These are phyloP conservation scores for Melinaea menophilus DNA, from an alignment of 2,888 invertebrate genomes.

Conservation along the genomic window DNA sequence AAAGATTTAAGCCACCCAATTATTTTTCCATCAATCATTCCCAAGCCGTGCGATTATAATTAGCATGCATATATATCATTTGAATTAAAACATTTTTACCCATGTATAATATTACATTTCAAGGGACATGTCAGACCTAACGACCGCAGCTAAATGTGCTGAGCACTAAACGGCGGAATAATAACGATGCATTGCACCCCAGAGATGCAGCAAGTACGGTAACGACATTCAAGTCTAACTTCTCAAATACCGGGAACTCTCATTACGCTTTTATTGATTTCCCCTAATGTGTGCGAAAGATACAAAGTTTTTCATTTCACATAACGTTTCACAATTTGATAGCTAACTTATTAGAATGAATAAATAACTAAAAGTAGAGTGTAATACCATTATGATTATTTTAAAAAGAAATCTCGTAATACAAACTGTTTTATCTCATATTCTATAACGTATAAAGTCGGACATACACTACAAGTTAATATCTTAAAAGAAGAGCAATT, in stretches of 20 bases:
- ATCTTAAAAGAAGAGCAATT: conserved; percentile 8
- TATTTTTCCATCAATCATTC: not conserved
- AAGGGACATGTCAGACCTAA: conserved; percentile 54
- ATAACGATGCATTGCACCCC: conserved; percentile 57
- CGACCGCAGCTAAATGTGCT: conserved; percentile 56
- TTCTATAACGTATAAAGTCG: conserved; percentile 1
- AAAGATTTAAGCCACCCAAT: not conserved
- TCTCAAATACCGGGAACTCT: conserved; percentile 11
- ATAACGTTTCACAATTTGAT: no score
- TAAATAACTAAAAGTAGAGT: no score
- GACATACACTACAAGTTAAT: conserved; percentile 5
- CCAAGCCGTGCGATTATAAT: no score
- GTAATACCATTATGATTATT: not conserved
- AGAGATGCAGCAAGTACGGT: conserved; percentile 40
- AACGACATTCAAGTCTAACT: conserved; percentile 30
- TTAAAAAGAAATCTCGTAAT: not conserved
- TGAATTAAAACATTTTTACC: not conserved
- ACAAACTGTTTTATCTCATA: not conserved
- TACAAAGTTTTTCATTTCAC: no score
- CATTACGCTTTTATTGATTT: conserved; percentile 1
- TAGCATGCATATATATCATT: no score
- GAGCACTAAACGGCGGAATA: conserved; percentile 59
- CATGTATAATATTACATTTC: conserved; percentile 28
- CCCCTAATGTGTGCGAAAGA: not conserved
- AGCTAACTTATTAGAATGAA: no score